These are phyloP conservation scores for Caenorhabditis afra DNA, from an alignment of 2,888 invertebrate genomes.

Conservation along the genomic window DNA sequence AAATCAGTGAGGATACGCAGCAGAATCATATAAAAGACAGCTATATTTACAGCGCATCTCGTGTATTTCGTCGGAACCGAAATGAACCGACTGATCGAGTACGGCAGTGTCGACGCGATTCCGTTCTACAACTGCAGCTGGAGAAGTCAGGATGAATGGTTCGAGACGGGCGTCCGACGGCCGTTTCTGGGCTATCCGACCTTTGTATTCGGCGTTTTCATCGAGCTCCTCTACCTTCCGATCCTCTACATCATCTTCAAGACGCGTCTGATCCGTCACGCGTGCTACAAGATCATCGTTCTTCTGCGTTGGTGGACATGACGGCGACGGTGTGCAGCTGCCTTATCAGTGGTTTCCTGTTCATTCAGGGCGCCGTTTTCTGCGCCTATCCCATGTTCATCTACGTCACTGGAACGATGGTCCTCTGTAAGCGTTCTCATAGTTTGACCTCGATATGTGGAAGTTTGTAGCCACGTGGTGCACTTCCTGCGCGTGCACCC, in stretches of 20 bases:
- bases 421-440: neutral
- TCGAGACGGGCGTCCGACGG: conserved; percentile 11
- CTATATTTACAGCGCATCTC: neutral
- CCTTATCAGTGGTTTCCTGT: conserved; percentile 15
- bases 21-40: no score
- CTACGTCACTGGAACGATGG: conserved; percentile 15
- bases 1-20: neutral
- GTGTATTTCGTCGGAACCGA: neutral
- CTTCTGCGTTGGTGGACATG: conserved; percentile 32
- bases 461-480: conserved; percentile 29
- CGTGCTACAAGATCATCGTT: conserved; percentile 36
- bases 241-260: conserved; percentile 34
- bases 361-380: conserved; percentile 34
- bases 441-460: no score
- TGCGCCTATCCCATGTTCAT: conserved; percentile 26
- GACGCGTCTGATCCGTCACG: conserved; percentile 19
- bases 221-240: conserved; percentile 22
- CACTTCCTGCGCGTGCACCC: conserved; percentile 27
- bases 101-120: conserved; percentile 23
- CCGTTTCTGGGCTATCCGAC: conserved; percentile 25
- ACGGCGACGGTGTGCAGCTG: conserved; percentile 33
- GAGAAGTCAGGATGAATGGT: conserved; percentile 24
- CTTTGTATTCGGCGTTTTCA: conserved; percentile 18
- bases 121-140: conserved; percentile 36
- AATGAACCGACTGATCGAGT: conserved; percentile 14